Evolutionary conservation across 2,797 vertebrate genomes (phyloP).

Genomic region (Sciaenops ocellatus): DNA sequence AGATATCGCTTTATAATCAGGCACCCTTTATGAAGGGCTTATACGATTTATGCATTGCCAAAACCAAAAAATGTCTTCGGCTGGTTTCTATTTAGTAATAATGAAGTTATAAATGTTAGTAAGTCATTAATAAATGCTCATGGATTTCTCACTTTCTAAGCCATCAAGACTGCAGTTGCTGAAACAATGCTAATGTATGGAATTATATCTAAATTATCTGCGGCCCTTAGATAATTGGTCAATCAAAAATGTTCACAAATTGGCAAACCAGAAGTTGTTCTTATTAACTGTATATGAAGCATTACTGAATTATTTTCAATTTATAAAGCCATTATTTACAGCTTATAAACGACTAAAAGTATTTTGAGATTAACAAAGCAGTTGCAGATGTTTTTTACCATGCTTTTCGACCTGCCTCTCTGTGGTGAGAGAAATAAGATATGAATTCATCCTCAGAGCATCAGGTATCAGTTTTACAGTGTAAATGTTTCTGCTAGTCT

Average conservation of each 20-base stretch:
- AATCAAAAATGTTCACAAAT: neutral
- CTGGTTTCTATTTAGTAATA: neutral
- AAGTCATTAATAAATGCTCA: neutral
- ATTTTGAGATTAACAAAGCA: conserved; percentile 1
- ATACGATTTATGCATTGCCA: neutral
- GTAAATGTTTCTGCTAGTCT: neutral
- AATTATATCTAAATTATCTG: neutral
- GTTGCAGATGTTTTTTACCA: neutral
- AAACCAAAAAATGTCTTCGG: neutral
- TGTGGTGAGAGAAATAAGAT: neutral
- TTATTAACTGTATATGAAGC: neutral
- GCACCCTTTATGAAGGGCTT: neutral
- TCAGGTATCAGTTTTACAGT: too few relatives aligned
- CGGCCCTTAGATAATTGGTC: neutral
- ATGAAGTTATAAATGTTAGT: neutral
- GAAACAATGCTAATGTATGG: neutral
- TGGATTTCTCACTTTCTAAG: neutral
- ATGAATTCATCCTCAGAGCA: neutral
- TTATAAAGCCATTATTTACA: neutral
- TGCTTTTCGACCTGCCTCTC: neutral
- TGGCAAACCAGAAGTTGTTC: neutral
- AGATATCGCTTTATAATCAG: too few relatives aligned
- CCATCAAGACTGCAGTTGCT: neutral
- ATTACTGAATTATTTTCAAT: neutral
- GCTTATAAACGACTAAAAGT: neutral